A percentile compares a stretch with the other conserved stretches of the same genome.
phyloP scores from a whole-genome alignment of 2,888 invertebrate species.

The Pheosia gnoma region DNA sequence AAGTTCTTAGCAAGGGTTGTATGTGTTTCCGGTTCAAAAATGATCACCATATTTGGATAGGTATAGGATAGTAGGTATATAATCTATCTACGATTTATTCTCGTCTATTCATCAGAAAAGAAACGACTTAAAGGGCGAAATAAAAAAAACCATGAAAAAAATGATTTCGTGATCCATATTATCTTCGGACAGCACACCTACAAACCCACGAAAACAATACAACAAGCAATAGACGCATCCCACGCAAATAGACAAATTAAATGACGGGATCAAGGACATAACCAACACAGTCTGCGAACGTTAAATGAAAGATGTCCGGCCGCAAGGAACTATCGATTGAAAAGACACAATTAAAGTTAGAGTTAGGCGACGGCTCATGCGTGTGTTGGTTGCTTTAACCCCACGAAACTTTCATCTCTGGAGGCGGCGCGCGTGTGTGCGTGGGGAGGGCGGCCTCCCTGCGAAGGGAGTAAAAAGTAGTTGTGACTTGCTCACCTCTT shows the following conservation, averaged over 20 bases:
- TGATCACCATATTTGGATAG: too few relatives aligned
- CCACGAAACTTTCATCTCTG: slow-evolving; percentile 83
- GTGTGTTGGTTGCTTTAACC: slow-evolving; percentile 77
- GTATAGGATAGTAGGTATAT: too few relatives aligned
- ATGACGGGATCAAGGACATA: slow-evolving; percentile 47
- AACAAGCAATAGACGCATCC: slow-evolving; percentile 16
- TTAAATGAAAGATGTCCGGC: slow-evolving; percentile 58
- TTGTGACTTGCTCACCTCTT: slow-evolving; percentile 84
- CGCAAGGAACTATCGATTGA: slow-evolving; percentile 78
- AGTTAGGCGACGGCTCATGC: slow-evolving; percentile 79
- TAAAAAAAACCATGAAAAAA: too few relatives aligned
- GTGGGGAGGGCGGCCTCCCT: slow-evolving; percentile 65
- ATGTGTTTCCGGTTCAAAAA: too few relatives aligned
- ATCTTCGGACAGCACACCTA: not conserved
- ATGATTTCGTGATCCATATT: not conserved
- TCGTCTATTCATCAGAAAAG: too few relatives aligned
- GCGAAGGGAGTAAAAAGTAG: slow-evolving; percentile 81
- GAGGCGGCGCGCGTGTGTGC: slow-evolving; percentile 63
- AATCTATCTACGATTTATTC: too few relatives aligned
- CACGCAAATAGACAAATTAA: slow-evolving; percentile 37
- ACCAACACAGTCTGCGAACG: slow-evolving; percentile 41
- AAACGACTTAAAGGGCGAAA: too few relatives aligned
- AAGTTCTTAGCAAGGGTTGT: too few relatives aligned
- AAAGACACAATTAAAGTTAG: slow-evolving; percentile 84
- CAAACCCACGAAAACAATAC: not conserved